Base-by-base conservation (phyloP, 2,113 vertebrate genomes). In the Globicephala melas region DNA sequence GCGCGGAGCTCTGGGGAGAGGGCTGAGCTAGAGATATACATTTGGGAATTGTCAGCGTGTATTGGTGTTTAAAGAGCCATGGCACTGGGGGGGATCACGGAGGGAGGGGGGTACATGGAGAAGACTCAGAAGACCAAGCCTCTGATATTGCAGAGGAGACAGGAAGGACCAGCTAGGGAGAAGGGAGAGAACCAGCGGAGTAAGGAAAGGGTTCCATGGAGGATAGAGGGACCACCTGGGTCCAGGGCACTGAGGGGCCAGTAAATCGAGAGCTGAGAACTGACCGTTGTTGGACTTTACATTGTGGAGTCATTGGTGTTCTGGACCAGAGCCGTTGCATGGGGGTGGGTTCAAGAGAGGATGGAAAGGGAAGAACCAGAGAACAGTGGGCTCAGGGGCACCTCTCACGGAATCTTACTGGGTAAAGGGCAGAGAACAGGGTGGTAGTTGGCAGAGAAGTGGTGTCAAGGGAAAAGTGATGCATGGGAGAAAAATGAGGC, bases 271-370 rank as follows among this genome's bases (percentile, higher is more conserved):
- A 28, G 36, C 23, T 8, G 38, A 36, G 23, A 71, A 23, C 33
- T 53, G 92, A 9, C 44, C 10, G 1, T 7, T 25, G 28, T 10
- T n/a, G 70, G n/a, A 25, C 55, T 71, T 41, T 8, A 12, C 55
- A 3, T 5, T 0, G 0, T 1, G 55, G 62, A 26, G 3, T 9
- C 81, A 10, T 0, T 3, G 85, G 47, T 26, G 53, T 15, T 6
- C 12, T 5, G 31, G 62, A 41, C 3, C 2, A 8, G 6, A 18
- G 67, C 11, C 47, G 12, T 4, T 21, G 26, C 1, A 0, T 2
- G 23, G 25, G 26, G 26, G 0, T 0, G 12, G 41, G 63, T 23
- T 85, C 58, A 38, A 8, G 68, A 68, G 20, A 79, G 38, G 33
- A 11, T 12, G 9, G 18, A 25, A n/a, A 18, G 15, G 63, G 33